Evolutionary conservation across 2,888 invertebrate genomes (phyloP).

Genomic region (Xestia sexstrigata): DNA sequence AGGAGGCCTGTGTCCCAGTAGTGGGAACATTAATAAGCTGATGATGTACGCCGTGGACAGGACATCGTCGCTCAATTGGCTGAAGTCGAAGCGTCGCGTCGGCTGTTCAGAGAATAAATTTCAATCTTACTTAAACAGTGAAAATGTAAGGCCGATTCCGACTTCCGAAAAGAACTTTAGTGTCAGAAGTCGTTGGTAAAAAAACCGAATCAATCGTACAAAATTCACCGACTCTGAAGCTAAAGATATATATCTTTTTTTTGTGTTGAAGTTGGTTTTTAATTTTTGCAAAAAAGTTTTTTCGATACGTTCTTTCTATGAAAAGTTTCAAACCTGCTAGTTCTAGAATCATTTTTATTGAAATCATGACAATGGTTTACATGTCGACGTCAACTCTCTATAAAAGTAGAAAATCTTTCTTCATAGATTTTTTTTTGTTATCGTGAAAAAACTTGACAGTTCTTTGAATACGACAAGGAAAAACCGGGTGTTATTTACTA

Average conservation of each 20-base stretch:
- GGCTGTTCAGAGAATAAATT: background rate
- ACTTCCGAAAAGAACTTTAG: too few relatives aligned
- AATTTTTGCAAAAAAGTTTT: too few relatives aligned
- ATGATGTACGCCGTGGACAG: too few relatives aligned
- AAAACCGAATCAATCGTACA: too few relatives aligned
- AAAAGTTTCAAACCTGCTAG: background rate
- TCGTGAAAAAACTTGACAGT: slow-evolving; percentile 26
- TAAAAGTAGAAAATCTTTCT: background rate
- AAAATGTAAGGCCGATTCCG: too few relatives aligned
- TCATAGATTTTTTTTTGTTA: slow-evolving; percentile 7
- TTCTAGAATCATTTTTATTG: background rate
- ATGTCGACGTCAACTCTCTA: background rate
- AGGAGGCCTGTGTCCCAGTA: too few relatives aligned
- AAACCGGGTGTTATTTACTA: slow-evolving; percentile 3
- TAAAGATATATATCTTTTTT: too few relatives aligned
- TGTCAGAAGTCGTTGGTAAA: too few relatives aligned
- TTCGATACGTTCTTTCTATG: background rate
- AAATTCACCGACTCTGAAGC: too few relatives aligned
- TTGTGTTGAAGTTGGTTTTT: too few relatives aligned
- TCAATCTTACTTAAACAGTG: background rate
- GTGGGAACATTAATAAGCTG: too few relatives aligned
- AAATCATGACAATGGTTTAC: background rate
- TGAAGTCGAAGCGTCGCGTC: background rate
- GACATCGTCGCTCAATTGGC: background rate
- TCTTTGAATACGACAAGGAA: slow-evolving; percentile 11